A percentile compares a stretch with the other conserved stretches of the same genome.
These are phyloP conservation scores for Leucosticte australis DNA, from an alignment of 2,113 vertebrate genomes.

Conservation along the genomic window DNA sequence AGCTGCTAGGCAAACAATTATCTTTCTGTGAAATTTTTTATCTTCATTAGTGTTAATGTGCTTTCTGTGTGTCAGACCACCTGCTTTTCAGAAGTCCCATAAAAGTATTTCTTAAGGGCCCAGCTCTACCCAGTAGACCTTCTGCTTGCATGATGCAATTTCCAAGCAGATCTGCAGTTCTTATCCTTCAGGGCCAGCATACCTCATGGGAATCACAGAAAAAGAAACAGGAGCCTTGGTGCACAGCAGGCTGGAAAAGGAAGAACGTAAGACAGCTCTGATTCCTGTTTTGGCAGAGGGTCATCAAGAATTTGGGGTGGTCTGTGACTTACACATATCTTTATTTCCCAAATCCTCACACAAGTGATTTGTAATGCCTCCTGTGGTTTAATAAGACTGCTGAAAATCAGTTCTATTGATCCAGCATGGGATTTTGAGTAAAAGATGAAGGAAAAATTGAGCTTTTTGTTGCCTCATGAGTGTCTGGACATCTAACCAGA, in stretches of 20 bases:
- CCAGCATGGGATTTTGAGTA: neutral
- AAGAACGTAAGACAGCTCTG: neutral
- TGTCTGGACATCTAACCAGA: neutral
- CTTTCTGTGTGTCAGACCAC: slow-evolving; percentile 7
- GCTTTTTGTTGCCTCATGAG: neutral
- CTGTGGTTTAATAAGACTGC: neutral
- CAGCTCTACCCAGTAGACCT: neutral
- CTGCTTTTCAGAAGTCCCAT: slow-evolving; percentile 10
- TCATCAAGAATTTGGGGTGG: neutral
- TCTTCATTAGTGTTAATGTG: slow-evolving; percentile 45
- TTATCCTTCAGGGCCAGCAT: neutral
- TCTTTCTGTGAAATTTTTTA: slow-evolving; percentile 49
- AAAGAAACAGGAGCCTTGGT: neutral
- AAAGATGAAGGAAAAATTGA: neutral
- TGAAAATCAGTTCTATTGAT: neutral
- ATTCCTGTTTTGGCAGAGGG: neutral
- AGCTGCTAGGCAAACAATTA: slow-evolving; percentile 51
- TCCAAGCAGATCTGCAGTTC: neutral
- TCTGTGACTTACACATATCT: neutral
- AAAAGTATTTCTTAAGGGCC: slow-evolving; percentile 30
- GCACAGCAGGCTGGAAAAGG: neutral
- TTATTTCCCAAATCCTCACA: neutral
- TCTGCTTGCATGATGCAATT: neutral
- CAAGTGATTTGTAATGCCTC: neutral
- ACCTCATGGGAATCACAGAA: neutral